Evolutionary conservation across 2,888 invertebrate genomes (phyloP), one percentile per base, ranked within the genome.

Genomic region (Stratiomys singularior): DNA sequence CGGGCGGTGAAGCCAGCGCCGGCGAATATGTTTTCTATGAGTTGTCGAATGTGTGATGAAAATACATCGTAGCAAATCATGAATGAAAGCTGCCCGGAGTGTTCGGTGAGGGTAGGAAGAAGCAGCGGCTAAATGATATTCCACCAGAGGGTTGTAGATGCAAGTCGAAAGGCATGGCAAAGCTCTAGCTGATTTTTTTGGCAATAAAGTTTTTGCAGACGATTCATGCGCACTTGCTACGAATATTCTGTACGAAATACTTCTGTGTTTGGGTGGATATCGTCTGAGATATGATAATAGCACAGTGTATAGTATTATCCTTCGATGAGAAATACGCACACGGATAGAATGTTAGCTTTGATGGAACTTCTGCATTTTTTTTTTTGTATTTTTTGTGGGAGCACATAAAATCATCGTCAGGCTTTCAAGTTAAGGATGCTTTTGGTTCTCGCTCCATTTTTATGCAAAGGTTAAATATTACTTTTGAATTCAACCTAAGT

Each of bases 11-110:
- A 66, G 44, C 66, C 66, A 30, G 44, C 18, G 18, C 66, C 66
- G 66, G 66, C 44, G 3, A 52, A 13, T 52, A 52, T 18, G 3
- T 52, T 52, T n/a, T 52, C 52, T 2, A 52, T n/a, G 18, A 4
- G 4, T 15, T 5, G 52, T n/a, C 15, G 15, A 18, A 13, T 9
- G 66, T 21, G n/a, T 37, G 30, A 37, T 37, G 37, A 18, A 66
- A 66, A 21, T 15, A 15, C 21, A 37, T 66, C 21, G 47, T 47
- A n/a, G 44, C 28, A 69, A 69, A 69, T 47, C 27, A 69, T 69
- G 69, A 69, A 69, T 69, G 69, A 69, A 69, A 69, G 69, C 69
- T 69, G 46, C 4, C 15, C 52, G 52, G 52, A 52, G n/a, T 18
- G 4, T 64, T 27, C 30, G 27, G 5, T 11, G 64, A n/a, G n/a